Evolutionary conservation across 2,797 vertebrate species (phyloP).

Genomic region (Galaxias olidus): DNA sequence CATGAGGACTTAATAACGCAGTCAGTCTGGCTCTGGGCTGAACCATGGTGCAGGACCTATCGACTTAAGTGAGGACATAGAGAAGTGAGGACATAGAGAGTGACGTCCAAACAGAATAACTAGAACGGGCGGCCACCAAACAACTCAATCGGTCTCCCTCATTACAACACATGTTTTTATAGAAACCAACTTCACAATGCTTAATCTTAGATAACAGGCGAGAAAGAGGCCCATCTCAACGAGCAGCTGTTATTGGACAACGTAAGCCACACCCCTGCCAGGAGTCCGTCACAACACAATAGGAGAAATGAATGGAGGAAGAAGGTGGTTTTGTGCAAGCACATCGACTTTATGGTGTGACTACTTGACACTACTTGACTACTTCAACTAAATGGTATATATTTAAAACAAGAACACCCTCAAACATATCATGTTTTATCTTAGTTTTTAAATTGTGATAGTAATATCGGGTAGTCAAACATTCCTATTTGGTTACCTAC

Average conservation of each 20-base stretch:
- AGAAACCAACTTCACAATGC: constrained; percentile 31
- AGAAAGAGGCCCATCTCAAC: not conserved
- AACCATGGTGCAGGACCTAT: constrained; percentile 2
- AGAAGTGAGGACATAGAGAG: no score
- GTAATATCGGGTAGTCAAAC: no score
- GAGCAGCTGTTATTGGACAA: constrained; percentile 49
- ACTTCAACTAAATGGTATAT: no score
- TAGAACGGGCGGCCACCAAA: not conserved
- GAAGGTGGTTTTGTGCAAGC: not conserved
- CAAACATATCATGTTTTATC: no score
- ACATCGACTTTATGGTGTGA: no score
- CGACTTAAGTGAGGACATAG: not conserved
- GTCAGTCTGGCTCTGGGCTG: not conserved
- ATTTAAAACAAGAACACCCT: no score
- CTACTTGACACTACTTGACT: no score
- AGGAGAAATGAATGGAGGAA: not conserved
- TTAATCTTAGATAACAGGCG: no score
- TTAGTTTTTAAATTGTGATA: no score
- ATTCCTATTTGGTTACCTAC: no score
- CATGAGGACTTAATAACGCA: not conserved
- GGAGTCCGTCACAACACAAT: not conserved
- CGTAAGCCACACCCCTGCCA: constrained; percentile 40
- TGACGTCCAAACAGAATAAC: not conserved
- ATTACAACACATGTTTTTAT: constrained; percentile 1
- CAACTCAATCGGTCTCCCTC: not conserved